Conservation (phyloP, 2,888 invertebrate genomes). For the Zeuzera pyrina region DNA sequence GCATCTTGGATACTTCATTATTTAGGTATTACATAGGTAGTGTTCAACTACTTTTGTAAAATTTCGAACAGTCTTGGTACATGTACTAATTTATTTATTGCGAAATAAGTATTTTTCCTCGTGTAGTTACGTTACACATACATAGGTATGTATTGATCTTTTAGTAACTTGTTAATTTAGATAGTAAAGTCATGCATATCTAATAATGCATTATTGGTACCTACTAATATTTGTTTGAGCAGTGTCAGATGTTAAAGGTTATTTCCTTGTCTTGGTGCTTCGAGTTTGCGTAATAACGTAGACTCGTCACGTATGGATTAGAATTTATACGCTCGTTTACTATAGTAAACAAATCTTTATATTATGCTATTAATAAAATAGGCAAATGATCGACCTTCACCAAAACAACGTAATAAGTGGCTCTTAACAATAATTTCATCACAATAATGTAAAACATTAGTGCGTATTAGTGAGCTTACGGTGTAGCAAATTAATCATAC, state of each 20-base stretch:
- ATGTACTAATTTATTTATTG: no score
- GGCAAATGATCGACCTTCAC: constrained; percentile 53
- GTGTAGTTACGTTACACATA: no score
- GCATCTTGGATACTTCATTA: no score
- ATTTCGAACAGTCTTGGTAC: no score
- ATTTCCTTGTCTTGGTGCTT: constrained; percentile 52
- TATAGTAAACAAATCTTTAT: no score
- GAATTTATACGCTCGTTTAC: constrained; percentile 33
- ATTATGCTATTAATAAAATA: constrained; percentile 29
- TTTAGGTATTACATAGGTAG: no score
- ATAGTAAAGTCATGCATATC: constrained; percentile 54
- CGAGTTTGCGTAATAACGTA: constrained; percentile 45
- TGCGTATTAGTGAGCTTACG: not conserved
- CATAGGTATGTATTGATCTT: no score
- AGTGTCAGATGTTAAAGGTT: constrained; percentile 61
- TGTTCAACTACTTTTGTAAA: no score
- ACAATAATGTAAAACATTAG: no score
- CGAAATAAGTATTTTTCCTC: no score
- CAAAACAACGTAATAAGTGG: constrained; percentile 28
- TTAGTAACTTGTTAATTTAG: no score
- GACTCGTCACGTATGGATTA: constrained; percentile 42
- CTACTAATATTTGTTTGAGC: constrained; percentile 53
- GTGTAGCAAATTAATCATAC: no score
- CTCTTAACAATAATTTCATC: constrained; percentile 30
- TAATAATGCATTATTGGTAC: constrained; percentile 53